Base-by-base conservation (phyloP, 2,888 invertebrate genomes). In the Ctena decussata region DNA sequence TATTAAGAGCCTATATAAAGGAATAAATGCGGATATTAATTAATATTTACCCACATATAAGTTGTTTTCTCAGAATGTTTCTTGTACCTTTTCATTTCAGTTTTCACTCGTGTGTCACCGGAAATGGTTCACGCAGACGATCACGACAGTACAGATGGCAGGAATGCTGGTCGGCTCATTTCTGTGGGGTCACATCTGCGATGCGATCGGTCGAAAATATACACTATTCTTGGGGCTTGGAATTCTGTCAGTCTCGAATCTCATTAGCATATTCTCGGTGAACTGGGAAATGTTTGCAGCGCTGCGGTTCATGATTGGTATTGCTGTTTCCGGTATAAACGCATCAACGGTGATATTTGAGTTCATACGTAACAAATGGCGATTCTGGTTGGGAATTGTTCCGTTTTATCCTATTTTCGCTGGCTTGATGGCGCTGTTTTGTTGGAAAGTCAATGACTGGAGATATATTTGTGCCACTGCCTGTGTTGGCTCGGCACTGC, bases 271-370 rank as follows among this genome's bases (percentile, higher is more conserved):
- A 12, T 75, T 84, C 70, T 53, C 81, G 1, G 69, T 41, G 32
- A 41, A n/a, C 65, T 84, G 83, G 83, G 57, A 81, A 41, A 71
- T 86, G 57, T 86, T 77, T 65, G 77, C 86, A 5, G 81, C 70
- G 6, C 21, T 81, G 21, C 44, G 84, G 8, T 84, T 84, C 41
- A 32, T 80, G 49, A 69, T 77, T 27, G 86, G 84, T 35, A 1
- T 86, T 11, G 39, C 35, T 21, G 41, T 32, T n/a, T 73, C 44
- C 12, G 72, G 41, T 21, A 72, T 72, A 39, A 72, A 72, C 24
- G 39, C 72, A 2, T 72, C 72, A n/a, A 44, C 72, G 2, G 72
- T 72, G 5, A n/a, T 72, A 3, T 72, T 72, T 30, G 72, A 72
- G 44, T 72, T 72, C 24, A 72, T 72, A 27, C 72, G 27, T 6